These are phyloP conservation scores for Lissocephala sabroskyi DNA, from an alignment of 2,888 invertebrate genomes.

Conservation along the genomic window DNA sequence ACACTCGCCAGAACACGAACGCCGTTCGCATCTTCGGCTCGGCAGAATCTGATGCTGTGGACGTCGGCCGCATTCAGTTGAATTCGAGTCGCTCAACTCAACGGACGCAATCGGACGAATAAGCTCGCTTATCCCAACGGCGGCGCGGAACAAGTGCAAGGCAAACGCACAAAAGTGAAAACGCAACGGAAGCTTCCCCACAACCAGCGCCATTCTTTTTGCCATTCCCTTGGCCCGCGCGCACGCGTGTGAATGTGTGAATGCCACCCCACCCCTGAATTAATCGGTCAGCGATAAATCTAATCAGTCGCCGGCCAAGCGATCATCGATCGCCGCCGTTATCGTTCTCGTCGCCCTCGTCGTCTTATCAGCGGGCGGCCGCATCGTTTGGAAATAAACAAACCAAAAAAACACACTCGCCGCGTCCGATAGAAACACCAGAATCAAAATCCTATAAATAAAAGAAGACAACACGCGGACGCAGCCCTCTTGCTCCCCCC, in stretches of 20 bases:
- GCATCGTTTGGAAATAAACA: conserved; percentile 25
- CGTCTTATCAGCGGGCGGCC: conserved; percentile 38
- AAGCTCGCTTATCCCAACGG: not conserved
- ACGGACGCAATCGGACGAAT: conserved; percentile 30
- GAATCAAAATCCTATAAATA: not conserved
- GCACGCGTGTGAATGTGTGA: too few species aligned
- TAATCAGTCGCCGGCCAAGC: conserved; percentile 16
- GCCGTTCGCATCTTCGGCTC: not conserved
- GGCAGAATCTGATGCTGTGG: not conserved
- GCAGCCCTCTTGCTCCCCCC: too few species aligned
- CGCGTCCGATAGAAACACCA: not conserved
- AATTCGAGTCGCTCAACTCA: conserved; percentile 54
- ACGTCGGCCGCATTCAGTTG: conserved; percentile 38
- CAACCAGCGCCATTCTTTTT: conserved; percentile 5
- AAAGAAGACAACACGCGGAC: conserved; percentile 49
- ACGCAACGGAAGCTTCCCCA: conserved; percentile 2
- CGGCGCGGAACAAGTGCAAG: conserved; percentile 2
- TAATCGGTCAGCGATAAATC: conserved; percentile 4
- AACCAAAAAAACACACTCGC: conserved; percentile 9
- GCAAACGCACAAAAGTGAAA: conserved; percentile 1
- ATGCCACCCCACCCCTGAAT: too few species aligned
- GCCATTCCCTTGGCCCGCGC: too few species aligned
- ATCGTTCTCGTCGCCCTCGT: conserved; percentile 20
- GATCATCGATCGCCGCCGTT: conserved; percentile 40
- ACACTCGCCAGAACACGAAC: not conserved